phyloP scores from a whole-genome alignment of 2,888 invertebrate genomes.

The Dinocampus coccinellae region DNA sequence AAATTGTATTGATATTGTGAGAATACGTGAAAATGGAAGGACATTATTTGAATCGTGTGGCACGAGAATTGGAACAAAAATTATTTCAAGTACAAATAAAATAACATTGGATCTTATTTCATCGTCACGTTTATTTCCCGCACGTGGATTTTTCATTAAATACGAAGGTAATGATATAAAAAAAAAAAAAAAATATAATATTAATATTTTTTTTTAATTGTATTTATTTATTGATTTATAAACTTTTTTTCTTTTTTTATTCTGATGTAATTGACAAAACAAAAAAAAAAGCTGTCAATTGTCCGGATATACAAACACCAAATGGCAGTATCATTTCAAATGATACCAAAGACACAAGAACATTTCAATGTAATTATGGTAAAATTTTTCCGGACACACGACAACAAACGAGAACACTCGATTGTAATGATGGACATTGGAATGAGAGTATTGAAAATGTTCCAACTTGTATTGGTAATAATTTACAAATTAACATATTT shows the following conservation, averaged over 20 bases:
- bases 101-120: conserved; percentile 64
- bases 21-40: conserved; percentile 61
- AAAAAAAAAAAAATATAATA: no score
- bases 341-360: conserved; percentile 76
- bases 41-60: conserved; percentile 65
- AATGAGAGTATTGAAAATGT: conserved; percentile 71
- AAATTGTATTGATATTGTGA: conserved; percentile 63
- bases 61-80: conserved; percentile 58
- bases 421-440: conserved; percentile 79
- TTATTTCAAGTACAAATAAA: conserved; percentile 60
- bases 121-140: conserved; percentile 56
- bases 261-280: conserved; percentile 22
- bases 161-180: conserved; percentile 60
- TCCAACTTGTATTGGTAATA: conserved; percentile 75
- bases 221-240: no score
- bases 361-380: conserved; percentile 77
- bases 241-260: no score
- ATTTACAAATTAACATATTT: background rate
- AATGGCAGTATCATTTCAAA: conserved; percentile 78
- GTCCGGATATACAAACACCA: conserved; percentile 76
- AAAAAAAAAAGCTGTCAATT: conserved; percentile 74
- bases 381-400: conserved; percentile 79
- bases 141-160: conserved; percentile 64
- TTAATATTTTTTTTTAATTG: no score
- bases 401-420: conserved; percentile 74